Base-by-base conservation (phyloP, 1,140 invertebrate species). In the Macrotrachela quadricornifera region DNA sequence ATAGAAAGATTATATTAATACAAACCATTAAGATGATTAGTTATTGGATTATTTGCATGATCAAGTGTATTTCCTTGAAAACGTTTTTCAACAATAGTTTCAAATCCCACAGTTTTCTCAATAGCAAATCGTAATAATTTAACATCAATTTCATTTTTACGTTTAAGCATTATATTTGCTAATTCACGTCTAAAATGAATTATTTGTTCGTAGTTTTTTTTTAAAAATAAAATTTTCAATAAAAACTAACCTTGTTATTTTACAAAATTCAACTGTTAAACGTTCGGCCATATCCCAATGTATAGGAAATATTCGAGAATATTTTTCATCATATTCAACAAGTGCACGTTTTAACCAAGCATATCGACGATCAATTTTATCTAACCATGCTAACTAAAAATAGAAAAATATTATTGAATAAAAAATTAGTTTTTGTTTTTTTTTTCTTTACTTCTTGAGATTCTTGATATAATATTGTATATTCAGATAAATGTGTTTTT, bases 291-390 rank as follows among this genome's bases (percentile, higher is more conserved):
- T 80, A 67, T 92, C 80, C 92, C 92, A 99, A 51, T 81, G 77
- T 10, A 76, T 69, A 0, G 92, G 91, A 68, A 97, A 96, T 55
- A 96, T 78, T 17, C 76, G 69, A 0, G 81, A 84, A 62, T 86
- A 82, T 58, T 84, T 81, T 46, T 91, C 82, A 66, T 97, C 91
- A 71, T 95, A 96, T 58, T 90, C 82, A 0, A 95, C 76, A n/a
- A 96, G 71, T 66, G 91, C 85, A 36, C 81, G 77, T 63, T 96
- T 94, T n/a, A 96, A 79, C 92, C 92, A 97, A 1, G 80, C 78
- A 69, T 90, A 94, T 38, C 92, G 74, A 54, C 83, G 79, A 67
- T 97, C 90, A 41, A 97, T 75, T 72, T 91, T 91, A 63, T 94
- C 84, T 41, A 97, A 68, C 91, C 92, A 96, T 1, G 86, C 85